phyloP scores from a whole-genome alignment of 2,113 vertebrate genomes.

The Daphoenositta chrysoptera region DNA sequence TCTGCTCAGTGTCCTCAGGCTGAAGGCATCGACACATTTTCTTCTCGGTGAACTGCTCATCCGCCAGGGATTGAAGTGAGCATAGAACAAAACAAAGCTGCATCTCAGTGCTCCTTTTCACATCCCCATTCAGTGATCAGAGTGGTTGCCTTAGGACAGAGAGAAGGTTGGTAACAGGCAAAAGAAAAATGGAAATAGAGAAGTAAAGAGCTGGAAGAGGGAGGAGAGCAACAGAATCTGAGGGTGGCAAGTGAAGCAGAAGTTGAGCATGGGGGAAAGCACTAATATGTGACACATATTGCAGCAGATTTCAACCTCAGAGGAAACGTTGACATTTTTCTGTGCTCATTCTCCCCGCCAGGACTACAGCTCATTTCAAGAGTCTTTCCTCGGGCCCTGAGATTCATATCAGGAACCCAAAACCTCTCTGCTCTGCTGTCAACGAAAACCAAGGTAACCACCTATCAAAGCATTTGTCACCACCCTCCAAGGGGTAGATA shows the following conservation, averaged over 20 bases:
- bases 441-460: not conserved
- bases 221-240: not conserved
- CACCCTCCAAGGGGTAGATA: not conserved
- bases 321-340: not conserved
- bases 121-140: not conserved
- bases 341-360: not conserved
- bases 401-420: conserved; percentile 43
- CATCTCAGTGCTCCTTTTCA: not conserved
- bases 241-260: not conserved
- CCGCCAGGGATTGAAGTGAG: not conserved
- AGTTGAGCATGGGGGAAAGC: not conserved
- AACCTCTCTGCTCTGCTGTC: not conserved
- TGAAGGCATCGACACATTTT: not conserved
- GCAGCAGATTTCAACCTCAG: not conserved
- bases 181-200: not conserved
- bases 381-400: not conserved
- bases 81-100: not conserved
- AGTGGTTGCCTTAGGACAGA: not conserved
- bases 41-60: not conserved
- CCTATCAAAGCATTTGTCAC: not conserved
- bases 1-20: not conserved
- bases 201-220: not conserved
- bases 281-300: not conserved
- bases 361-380: conserved; percentile 24
- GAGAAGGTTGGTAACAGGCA: not conserved